Base-by-base conservation (phyloP, 2,797 vertebrate genomes). In the Trachurus trachurus region DNA sequence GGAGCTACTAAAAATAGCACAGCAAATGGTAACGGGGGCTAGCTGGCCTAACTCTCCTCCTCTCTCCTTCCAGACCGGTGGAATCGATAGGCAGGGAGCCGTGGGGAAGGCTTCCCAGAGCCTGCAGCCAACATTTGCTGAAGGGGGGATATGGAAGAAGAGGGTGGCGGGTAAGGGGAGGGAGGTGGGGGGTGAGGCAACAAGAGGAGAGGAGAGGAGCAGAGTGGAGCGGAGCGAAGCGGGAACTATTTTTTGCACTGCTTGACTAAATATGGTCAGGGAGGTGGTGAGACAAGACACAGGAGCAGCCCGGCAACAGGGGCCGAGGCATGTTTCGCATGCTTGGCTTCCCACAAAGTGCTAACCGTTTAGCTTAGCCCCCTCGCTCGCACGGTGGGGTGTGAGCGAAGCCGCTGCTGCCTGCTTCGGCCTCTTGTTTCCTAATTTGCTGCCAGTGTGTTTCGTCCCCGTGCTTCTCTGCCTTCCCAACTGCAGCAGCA, bases 201-300 rank as follows among this genome's bases (percentile, higher is more conserved):
- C 31, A 34, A 26, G 26, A 81, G 71, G 76, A 74, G 86, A 84
- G 34, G 86, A 82, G 82, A 64, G 17, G 88, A 87, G 82, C 19
- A 26, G 86, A 82, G 82, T 64, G 59, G 80, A 85, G 89, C 34
- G 81, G 86, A 88, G 89, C 67, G 59, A 74, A 89, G 87, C 67
- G 85, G 90, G 90, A 96, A 96, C 96, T 98, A 97, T 98, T 98
- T 98, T 98, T 98, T 98, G 96, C 97, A 95, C 96, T 96, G 96
- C 97, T 96, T 99, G 97, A 98, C 98, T 98, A 99, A 99, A 99
- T 99, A 99, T 99, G 98, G 98, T 98, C 97, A 98, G 96, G 97
- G 97, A 98, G 98, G 96, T 97, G 96, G 92, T 89, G 90, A 93
- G 93, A 93, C 88, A 96, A 96, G 95, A 96, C 96, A 96, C 94